Evolutionary conservation across 2,113 vertebrate genomes (phyloP), one percentile per base, ranked within the genome.

Genomic region (Camelus bactrianus): DNA sequence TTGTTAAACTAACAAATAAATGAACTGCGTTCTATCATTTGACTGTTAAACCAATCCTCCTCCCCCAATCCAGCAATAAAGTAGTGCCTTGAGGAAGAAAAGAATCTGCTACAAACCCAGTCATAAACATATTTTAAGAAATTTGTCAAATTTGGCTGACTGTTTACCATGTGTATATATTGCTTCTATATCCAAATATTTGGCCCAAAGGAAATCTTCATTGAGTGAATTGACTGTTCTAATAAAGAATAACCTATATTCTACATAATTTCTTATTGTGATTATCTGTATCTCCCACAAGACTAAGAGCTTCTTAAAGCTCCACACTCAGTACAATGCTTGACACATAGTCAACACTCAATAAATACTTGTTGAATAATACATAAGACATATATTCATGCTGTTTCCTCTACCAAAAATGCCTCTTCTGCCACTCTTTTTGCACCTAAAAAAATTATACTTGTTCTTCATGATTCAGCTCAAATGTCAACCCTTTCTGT

Each of bases 1-100:
- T 84, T 58, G 86, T 73, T 80, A 73, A 84, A 89, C 92, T 82
- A 90, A 90, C 38, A 82, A 83, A 72, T 70, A 94, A 94, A 89
- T 69, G 2, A 85, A 72, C 22, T 70, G 19, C 42, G 26, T 46
- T 9, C 16, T 84, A 22, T 69, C 67, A 87, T 70, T 70, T 82
- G 35, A 85, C 82, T 81, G 46, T 8, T 65, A 84, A 96, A 88
- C n/a, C 14, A 90, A 54, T 42, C 14, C 11, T n/a, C 28, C 32
- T 48, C 3, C 19, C 58, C 72, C 65, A 81, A 58, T 72, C 2
- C 22, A 80, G 89, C 42, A 94, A 80, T 50, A n/a, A 92, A 46
- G 73, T 83, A 85, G 15, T 79, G 8, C 48, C 42, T 75, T 80
- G 14, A 85, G 7, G 7, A 17, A 87, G 15, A 91, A 93, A 87